A percentile compares a stretch with the other conserved stretches of the same genome.
phyloP scores from a whole-genome alignment of 2,888 invertebrate species.

The Cryptocephalus moraei region DNA sequence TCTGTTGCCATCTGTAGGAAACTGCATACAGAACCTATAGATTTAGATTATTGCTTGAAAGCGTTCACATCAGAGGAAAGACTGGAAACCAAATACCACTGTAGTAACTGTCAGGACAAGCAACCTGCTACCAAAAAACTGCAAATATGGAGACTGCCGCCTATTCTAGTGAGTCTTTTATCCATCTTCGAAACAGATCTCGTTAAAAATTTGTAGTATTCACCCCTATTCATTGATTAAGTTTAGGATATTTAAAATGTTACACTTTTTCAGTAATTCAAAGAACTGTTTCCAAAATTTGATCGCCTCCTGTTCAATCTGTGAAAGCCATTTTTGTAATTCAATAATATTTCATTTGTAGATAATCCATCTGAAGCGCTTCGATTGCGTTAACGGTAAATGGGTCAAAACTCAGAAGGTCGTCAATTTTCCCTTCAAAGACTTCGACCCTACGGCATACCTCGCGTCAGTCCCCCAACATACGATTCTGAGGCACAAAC shows the following conservation, averaged over 20 bases:
- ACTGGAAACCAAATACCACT: conserved; percentile 77
- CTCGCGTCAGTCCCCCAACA: conserved; percentile 72
- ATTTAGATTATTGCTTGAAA: conserved; percentile 73
- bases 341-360: conserved; percentile 30
- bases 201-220: too few species aligned
- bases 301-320: too few species aligned
- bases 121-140: conserved; percentile 83
- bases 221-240: too few species aligned
- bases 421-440: conserved; percentile 76
- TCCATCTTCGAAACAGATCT: too few species aligned
- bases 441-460: conserved; percentile 81
- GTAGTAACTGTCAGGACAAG: conserved; percentile 70
- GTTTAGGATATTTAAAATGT: too few species aligned
- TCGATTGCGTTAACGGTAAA: conserved; percentile 80
- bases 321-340: too few species aligned
- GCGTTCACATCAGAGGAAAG: conserved; percentile 84
- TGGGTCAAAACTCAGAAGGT: conserved; percentile 94
- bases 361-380: conserved; percentile 88
- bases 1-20: conserved; percentile 61
- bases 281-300: too few species aligned
- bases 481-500: conserved; percentile 58
- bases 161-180: conserved; percentile 57
- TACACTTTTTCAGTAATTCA: too few species aligned
- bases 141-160: conserved; percentile 85
- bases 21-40: conserved; percentile 71